Evolutionary conservation across 2,113 vertebrate genomes (phyloP).

Genomic region (Rhineura floridana): DNA sequence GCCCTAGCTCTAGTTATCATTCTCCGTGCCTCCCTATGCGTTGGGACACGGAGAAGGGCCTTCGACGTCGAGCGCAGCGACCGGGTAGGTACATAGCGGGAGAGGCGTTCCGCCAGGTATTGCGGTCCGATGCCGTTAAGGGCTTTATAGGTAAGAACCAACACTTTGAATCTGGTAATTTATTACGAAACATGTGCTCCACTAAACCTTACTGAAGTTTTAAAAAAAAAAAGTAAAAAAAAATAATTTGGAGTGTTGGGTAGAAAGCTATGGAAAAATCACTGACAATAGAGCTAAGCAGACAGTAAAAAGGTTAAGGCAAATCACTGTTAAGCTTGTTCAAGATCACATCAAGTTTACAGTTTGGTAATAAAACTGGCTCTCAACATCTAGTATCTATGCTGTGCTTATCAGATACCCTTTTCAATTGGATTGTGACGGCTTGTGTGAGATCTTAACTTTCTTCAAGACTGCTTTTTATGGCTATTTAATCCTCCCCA

Average conservation of each 20-base stretch:
- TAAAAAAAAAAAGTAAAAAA: not conserved
- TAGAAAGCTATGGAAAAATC: not conserved
- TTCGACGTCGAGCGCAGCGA: too few species aligned
- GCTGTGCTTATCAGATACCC: not conserved
- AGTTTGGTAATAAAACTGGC: not conserved
- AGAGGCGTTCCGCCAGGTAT: too few species aligned
- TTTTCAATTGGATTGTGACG: not conserved
- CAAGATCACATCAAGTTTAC: not conserved
- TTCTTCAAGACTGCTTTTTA: constrained; percentile 6
- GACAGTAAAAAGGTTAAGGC: not conserved
- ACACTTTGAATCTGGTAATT: too few species aligned
- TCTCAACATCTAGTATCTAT: not conserved
- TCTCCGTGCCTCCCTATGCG: too few species aligned
- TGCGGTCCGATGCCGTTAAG: too few species aligned
- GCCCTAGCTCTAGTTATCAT: too few species aligned
- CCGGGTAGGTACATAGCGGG: too few species aligned
- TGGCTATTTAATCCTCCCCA: constrained; percentile 19
- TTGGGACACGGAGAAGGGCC: too few species aligned
- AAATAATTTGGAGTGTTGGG: not conserved
- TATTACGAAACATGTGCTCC: not conserved
- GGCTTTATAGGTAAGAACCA: too few species aligned
- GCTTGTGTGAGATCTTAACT: not conserved
- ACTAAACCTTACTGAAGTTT: not conserved
- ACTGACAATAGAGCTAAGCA: not conserved
- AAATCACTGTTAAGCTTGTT: not conserved